Base-by-base conservation (phyloP, 2,888 invertebrate genomes). In the Liposcelis brunnea region DNA sequence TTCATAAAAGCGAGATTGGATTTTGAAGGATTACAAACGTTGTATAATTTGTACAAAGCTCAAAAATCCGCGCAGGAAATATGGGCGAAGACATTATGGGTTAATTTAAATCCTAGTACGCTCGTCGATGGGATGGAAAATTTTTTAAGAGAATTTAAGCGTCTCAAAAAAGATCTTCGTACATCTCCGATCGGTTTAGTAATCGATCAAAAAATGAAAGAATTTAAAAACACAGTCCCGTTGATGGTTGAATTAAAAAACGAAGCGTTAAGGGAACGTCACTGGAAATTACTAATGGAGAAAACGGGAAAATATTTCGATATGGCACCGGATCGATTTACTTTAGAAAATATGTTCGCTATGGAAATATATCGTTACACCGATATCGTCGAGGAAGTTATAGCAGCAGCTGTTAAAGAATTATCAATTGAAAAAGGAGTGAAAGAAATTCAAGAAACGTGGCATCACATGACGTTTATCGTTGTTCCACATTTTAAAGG, bases 1-100 rank as follows among this genome's bases (percentile, higher is more conserved):
- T 82, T 84, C 62, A 58, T 75, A 19, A 68, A 72, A 21, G 67
- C 75, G 0, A 75, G 72, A 56, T 55, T 62, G 0, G 78, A 83
- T 51, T 83, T 68, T 55, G 65, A 69, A 14, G 69, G 71, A 2
- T 72, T 90, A 71, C 78, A 81, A 46, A 54, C 66, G 52, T 61
- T 91, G 16, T 91, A 80, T 59, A 75, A 76, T 56, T 69, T 91
- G 18, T 90, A 83, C 58, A 76, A 75, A 52, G 71, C 76, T 1
- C 86, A 89, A 60, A 81, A 78, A 65, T 69, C 70, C 50, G 80
- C 80, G 0, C 68, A 86, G 35, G 83, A 86, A 51, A 55, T 69
- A 4, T 91, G 91, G 91, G 77, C 85, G 0, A 80, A 80, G 61
- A 89, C 86, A 0, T 61, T 90, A 10, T 93, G 93, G 93, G 75